phyloP scores from a whole-genome alignment of 2,113 vertebrate species.

The Heptranchias perlo region DNA sequence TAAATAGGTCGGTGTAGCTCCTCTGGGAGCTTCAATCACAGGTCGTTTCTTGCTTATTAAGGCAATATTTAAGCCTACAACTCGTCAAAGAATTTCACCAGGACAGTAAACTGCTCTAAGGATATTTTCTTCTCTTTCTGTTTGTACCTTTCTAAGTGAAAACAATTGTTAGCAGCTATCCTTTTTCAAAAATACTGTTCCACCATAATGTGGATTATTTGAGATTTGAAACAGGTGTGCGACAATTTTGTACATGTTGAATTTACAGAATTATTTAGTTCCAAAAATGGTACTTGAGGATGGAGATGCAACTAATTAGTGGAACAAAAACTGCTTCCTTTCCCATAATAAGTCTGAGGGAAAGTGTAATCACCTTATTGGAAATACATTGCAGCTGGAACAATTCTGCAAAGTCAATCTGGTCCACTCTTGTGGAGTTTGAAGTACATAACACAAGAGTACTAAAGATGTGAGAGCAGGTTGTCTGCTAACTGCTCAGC shows the following conservation, averaged over 20 bases:
- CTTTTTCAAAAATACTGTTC: not conserved
- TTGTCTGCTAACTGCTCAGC: not conserved
- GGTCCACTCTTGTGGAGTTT: not conserved
- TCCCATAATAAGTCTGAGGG: not conserved
- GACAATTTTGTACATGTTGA: not conserved
- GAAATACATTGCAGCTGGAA: not conserved
- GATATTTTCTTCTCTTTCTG: not conserved
- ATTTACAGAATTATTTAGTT: not conserved
- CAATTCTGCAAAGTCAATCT: not conserved
- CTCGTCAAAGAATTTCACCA: not conserved
- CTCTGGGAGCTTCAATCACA: not conserved
- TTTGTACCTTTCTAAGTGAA: not conserved
- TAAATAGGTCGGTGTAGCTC: not conserved
- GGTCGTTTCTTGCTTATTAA: not conserved
- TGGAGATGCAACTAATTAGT: not conserved
- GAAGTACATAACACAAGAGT: not conserved
- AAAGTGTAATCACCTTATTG: not conserved
- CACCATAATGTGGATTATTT: not conserved
- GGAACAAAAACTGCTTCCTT: not conserved
- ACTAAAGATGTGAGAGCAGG: not conserved
- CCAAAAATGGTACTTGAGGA: not conserved
- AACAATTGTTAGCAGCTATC: not conserved
- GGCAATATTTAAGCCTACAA: not conserved
- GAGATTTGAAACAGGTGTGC: not conserved
- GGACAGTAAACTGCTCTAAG: not conserved